A percentile compares a stretch with the other conserved stretches of the same genome.
These are phyloP conservation scores for Numenius arquata DNA, from an alignment of 2,113 vertebrate species.

Conservation along the genomic window DNA sequence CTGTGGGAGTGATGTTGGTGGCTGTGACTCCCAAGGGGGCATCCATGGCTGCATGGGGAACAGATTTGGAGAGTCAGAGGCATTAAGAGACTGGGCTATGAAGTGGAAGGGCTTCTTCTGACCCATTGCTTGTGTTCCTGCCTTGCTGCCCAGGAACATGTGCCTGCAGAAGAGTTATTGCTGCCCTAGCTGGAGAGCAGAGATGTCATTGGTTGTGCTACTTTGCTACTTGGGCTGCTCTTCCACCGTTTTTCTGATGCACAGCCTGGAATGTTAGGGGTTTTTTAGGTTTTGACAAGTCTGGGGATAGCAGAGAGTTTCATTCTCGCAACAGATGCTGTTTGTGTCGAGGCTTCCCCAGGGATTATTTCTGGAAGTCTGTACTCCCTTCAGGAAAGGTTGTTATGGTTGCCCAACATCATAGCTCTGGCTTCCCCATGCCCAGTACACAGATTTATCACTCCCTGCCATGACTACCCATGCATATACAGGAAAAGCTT, in stretches of 20 bases:
- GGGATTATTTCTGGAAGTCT: constrained; percentile 21
- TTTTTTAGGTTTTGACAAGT: neutral
- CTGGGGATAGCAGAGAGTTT: neutral
- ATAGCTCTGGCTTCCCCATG: neutral
- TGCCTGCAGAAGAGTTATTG: neutral
- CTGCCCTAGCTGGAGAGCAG: neutral
- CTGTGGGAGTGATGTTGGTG: constrained; percentile 89
- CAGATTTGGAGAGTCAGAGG: neutral
- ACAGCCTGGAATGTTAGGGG: neutral
- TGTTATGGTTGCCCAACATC: neutral
- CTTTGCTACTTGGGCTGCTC: neutral
- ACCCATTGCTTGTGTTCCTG: rapidly evolving
- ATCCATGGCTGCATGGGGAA: constrained; percentile 85
- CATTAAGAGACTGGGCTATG: neutral
- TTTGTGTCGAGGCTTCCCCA: neutral
- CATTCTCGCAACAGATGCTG: neutral
- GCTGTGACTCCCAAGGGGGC: constrained; percentile 84
- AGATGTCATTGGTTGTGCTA: neutral
- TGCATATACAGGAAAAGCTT: neutral
- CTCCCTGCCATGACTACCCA: neutral
- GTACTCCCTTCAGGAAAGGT: neutral
- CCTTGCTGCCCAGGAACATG: neutral
- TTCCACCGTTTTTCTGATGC: neutral
- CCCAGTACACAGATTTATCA: neutral
- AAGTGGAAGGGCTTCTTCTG: neutral